Evolutionary conservation across 2,797 vertebrate species (phyloP).

Genomic region (Channallabes apus): DNA sequence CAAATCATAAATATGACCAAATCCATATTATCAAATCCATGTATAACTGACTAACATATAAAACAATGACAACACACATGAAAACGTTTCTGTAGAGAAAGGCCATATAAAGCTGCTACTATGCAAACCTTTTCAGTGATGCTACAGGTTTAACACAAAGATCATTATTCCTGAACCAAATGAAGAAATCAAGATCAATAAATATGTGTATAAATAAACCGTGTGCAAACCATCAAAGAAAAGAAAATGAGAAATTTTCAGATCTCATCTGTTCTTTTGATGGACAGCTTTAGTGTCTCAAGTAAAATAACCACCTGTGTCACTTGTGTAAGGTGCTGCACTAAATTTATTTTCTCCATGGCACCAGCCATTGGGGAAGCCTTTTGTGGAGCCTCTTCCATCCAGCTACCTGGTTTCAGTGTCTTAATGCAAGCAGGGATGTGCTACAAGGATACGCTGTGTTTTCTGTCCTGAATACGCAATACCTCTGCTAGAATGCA

Average conservation of each 20-base stretch:
- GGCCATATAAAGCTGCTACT: slow-evolving; percentile 17
- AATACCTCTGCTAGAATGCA: slow-evolving; percentile 15
- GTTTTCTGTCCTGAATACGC: slow-evolving; percentile 8
- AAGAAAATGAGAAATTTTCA: background rate
- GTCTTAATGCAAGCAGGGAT: slow-evolving; percentile 9
- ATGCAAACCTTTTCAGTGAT: slow-evolving; percentile 13
- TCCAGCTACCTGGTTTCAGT: background rate
- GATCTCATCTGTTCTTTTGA: background rate
- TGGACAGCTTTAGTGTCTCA: background rate
- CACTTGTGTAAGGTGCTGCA: slow-evolving; percentile 28
- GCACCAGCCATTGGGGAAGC: slow-evolving; percentile 45
- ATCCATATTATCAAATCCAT: background rate
- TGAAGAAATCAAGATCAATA: slow-evolving; percentile 34
- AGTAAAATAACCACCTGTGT: background rate
- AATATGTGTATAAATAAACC: slow-evolving; percentile 51
- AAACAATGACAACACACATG: slow-evolving; percentile 16
- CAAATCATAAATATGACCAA: slow-evolving; percentile 4
- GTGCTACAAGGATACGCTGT: background rate
- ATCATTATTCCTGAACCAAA: slow-evolving; percentile 4
- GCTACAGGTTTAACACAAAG: slow-evolving; percentile 15
- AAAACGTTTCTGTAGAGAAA: background rate
- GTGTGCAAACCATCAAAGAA: slow-evolving; percentile 23
- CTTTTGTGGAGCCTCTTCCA: slow-evolving; percentile 9
- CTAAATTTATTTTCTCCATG: slow-evolving; percentile 33
- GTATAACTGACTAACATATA: slow-evolving; percentile 22